Evolutionary conservation across 2,113 vertebrate species (phyloP).

Genomic region (Embiotoca jacksoni): DNA sequence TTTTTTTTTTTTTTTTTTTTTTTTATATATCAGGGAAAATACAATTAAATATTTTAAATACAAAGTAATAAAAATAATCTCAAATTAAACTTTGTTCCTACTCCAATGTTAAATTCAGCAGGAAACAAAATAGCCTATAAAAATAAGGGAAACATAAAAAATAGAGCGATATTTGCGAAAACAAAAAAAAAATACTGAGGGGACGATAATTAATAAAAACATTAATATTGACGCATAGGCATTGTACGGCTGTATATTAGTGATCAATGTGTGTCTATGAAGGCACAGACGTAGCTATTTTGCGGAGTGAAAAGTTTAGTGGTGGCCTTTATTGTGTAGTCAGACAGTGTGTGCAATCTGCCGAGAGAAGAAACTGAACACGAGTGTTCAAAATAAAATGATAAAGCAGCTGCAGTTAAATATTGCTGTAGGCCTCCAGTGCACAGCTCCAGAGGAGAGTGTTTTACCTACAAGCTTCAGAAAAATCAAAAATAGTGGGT

Average conservation of each 20-base stretch:
- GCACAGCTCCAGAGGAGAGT: slow-evolving; percentile 4
- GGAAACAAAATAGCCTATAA: no score
- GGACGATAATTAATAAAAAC: no score
- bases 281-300: background rate
- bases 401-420: slow-evolving; percentile 46
- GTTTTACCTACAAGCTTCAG: slow-evolving; percentile 23
- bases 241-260: slow-evolving; percentile 16
- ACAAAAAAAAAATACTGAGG: no score
- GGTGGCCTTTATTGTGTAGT: background rate
- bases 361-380: slow-evolving; percentile 13
- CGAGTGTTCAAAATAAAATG: slow-evolving; percentile 45
- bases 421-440: slow-evolving; percentile 22
- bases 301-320: background rate
- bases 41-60: no score
- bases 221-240: no score
- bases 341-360: background rate
- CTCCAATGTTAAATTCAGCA: background rate
- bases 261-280: slow-evolving; percentile 43
- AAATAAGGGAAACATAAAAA: no score
- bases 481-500: background rate
- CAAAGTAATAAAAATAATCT: no score
- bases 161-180: no score
- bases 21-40: no score
- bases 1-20: background rate
- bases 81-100: no score